Conservation (phyloP, 2,888 invertebrate genomes). For the Scaptomyza reducta region DNA sequence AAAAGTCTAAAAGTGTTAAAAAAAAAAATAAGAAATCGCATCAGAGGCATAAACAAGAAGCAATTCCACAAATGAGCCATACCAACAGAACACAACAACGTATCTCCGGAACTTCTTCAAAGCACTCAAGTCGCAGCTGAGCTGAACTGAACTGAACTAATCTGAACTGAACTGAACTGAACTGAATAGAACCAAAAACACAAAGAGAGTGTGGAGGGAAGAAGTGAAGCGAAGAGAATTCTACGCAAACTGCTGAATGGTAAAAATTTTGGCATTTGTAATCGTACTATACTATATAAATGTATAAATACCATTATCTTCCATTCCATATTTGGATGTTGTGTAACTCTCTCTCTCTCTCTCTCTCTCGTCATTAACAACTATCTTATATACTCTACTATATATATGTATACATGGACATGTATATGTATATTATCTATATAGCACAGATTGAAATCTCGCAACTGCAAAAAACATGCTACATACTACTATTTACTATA, state of each 20-base stretch:
- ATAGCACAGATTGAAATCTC: constrained; percentile 47
- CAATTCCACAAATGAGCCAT: constrained; percentile 15
- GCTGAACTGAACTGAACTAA: constrained; percentile 38
- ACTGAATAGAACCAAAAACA: constrained; percentile 12
- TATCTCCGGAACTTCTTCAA: not conserved
- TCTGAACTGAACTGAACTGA: constrained; percentile 34
- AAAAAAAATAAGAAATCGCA: constrained; percentile 4
- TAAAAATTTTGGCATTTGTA: constrained; percentile 63
- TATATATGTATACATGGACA: constrained; percentile 13
- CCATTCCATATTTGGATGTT: constrained; percentile 72
- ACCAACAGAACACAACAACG: constrained; percentile 10
- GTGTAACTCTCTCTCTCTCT: constrained; percentile 61
- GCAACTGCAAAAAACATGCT: constrained; percentile 46
- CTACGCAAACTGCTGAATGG: constrained; percentile 60
- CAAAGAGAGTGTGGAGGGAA: constrained; percentile 1
- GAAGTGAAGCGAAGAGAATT: constrained; percentile 11
- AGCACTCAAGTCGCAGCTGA: constrained; percentile 19
- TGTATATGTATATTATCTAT: constrained; percentile 37
- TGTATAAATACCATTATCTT: constrained; percentile 39
- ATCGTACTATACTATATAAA: constrained; percentile 45
- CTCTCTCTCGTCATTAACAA: constrained; percentile 64
- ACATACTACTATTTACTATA: constrained; percentile 30
- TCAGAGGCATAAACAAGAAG: not conserved
- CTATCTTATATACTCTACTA: constrained; percentile 39
- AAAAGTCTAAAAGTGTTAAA: constrained; percentile 46